Evolutionary conservation across 2,888 invertebrate species (phyloP).

Genomic region (Drosophila differens): DNA sequence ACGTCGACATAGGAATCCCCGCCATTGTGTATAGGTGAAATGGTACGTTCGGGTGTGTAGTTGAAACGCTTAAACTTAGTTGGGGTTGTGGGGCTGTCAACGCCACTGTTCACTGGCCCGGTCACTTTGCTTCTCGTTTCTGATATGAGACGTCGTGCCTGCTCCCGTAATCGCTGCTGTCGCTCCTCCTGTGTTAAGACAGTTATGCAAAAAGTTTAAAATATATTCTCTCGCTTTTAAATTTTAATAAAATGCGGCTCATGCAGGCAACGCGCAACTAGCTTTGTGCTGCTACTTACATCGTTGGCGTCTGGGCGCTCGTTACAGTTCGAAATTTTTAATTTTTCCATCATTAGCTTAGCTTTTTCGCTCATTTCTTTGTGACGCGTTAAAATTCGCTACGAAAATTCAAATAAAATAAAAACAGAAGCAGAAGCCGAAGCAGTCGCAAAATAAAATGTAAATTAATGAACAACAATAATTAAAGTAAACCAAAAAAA

Average conservation of each 20-base stretch:
- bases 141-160: slow-evolving; percentile 95
- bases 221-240: neutral
- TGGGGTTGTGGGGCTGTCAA: slow-evolving; percentile 84
- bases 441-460: slow-evolving; percentile 63
- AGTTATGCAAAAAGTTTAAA: neutral
- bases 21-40: slow-evolving; percentile 85
- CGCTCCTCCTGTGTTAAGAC: slow-evolving; percentile 89
- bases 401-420: slow-evolving; percentile 66
- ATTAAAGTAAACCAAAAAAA: slow-evolving; percentile 29
- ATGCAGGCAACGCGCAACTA: slow-evolving; percentile 23
- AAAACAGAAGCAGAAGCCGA: slow-evolving; percentile 57
- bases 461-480: slow-evolving; percentile 35
- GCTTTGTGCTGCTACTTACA: slow-evolving; percentile 79
- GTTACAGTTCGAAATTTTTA: slow-evolving; percentile 80
- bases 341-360: slow-evolving; percentile 85
- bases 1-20: slow-evolving; percentile 72
- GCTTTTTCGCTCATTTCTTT: slow-evolving; percentile 86
- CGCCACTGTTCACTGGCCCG: slow-evolving; percentile 36
- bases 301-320: slow-evolving; percentile 80
- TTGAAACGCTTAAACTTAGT: slow-evolving; percentile 84
- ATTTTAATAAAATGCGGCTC: neutral
- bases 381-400: slow-evolving; percentile 85
- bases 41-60: slow-evolving; percentile 84
- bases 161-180: slow-evolving; percentile 93
- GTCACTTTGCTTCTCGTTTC: slow-evolving; percentile 89